phyloP scores from a whole-genome alignment of 1,140 invertebrate genomes.

The Dryas iulia region DNA sequence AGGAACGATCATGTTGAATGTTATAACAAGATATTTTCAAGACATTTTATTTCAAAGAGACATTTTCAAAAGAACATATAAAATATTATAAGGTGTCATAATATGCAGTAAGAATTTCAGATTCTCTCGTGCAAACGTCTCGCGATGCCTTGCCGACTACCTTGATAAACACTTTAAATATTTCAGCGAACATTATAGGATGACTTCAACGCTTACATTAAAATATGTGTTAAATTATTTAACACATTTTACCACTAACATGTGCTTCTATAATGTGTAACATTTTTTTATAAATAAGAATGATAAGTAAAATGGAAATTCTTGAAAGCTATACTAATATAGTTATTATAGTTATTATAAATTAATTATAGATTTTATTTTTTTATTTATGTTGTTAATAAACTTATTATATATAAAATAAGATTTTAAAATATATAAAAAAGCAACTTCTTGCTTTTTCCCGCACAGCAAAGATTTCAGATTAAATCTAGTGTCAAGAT shows the following conservation, averaged over 20 bases:
- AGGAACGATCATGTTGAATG: background rate
- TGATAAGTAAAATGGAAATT: background rate
- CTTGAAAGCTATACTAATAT: background rate
- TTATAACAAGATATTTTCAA: background rate
- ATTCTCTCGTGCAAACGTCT: slow-evolving; percentile 8
- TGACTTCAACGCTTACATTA: background rate
- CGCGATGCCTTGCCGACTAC: slow-evolving; percentile 18
- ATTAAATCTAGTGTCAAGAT: too few species aligned
- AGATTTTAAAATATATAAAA: too few species aligned
- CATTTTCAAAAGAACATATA: slow-evolving; percentile 9
- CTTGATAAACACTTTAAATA: slow-evolving; percentile 24
- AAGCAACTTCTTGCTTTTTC: too few species aligned
- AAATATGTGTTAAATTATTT: slow-evolving; percentile 6
- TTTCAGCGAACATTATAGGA: slow-evolving; percentile 17
- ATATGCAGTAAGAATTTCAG: slow-evolving; percentile 25
- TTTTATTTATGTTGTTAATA: too few species aligned
- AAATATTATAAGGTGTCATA: slow-evolving; percentile 22
- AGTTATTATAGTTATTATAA: too few species aligned
- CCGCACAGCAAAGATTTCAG: too few species aligned
- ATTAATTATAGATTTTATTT: too few species aligned
- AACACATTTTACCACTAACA: background rate
- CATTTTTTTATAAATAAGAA: background rate
- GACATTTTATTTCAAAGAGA: background rate
- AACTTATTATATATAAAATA: too few species aligned
- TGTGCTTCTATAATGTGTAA: background rate